Evolutionary conservation across 92 coral and sea anemone species (phyloP), one percentile per base, ranked within the genome.

Genomic region (Parazoanthus darwini): DNA sequence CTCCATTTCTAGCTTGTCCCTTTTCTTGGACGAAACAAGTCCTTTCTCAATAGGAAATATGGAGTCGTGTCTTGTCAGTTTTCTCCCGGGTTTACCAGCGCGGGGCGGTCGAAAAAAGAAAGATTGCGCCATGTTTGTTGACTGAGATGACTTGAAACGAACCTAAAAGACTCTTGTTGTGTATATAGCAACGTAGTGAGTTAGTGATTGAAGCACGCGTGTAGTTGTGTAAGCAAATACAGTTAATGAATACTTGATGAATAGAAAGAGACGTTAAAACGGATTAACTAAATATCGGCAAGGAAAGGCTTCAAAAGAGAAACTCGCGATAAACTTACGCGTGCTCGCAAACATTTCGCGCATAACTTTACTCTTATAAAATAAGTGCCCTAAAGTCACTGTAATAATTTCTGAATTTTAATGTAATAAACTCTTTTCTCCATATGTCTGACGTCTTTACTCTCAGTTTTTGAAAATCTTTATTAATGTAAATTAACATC

Each of bases 1-100:
- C 58, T 94, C 95, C 2, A 93, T 68, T 67, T 93, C 90, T 81
- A 88, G 68, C 38, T 39, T 75, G 65, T 94, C 98, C 37, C 98
- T 89, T 79, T 91, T 93, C 63, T 84, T 87, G 11, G 91, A 33
- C 11, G 98, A 86, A 25, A 93, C 80, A 35, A 71, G 91, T 8
- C 98, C 92, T 66, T 90, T 91, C 38, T 88, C 93, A 29, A 94
- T 88, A 8, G 91, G 74, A 36, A 91, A 91, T 3, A 77, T 73
- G 25, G 81, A 85, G 36, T 85, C 93, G 8, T 56, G 72, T 79
- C 66, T 85, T 8, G 20, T 42, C 14, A 54, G 25, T 6, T 18
- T 15, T 8, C 77, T 85, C 18, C 71, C 50, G 8, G 71, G 70
- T 43, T 74, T 35, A 50, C 72, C 79, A 42, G 83, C 71, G 18